A percentile compares a stretch with the other conserved stretches of the same genome.
These are phyloP conservation scores for Lophius americanus DNA, from an alignment of 2,797 vertebrate genomes.

Conservation along the genomic window DNA sequence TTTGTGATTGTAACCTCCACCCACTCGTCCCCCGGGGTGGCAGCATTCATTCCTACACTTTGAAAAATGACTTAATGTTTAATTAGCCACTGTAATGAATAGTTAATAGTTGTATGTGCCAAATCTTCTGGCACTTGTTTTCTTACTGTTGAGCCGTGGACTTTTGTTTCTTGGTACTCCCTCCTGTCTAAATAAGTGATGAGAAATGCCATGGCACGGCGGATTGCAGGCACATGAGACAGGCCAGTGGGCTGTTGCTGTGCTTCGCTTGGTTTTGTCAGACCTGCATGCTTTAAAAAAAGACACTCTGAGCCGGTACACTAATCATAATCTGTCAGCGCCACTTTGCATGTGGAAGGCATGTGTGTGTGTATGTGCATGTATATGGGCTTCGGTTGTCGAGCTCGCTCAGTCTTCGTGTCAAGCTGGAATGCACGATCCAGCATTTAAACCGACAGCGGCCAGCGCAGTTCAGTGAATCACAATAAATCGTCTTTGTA, in stretches of 20 bases:
- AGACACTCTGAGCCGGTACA: conserved; percentile 12
- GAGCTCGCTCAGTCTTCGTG: conserved; percentile 18
- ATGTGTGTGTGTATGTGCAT: background rate
- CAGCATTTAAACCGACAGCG: conserved; percentile 20
- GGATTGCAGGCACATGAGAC: conserved; percentile 26
- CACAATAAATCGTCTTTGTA: conserved; percentile 68
- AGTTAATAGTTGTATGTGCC: conserved; percentile 67
- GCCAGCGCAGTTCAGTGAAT: conserved; percentile 54
- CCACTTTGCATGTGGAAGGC: conserved; percentile 1
- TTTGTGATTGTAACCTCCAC: conserved; percentile 48
- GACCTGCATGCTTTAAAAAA: conserved; percentile 34
- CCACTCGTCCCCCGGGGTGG: conserved; percentile 43
- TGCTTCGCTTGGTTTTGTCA: conserved; percentile 19
- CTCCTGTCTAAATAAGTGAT: conserved; percentile 67
- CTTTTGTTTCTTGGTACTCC: conserved; percentile 44
- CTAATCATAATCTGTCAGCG: conserved; percentile 40
- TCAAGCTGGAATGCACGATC: conserved; percentile 23
- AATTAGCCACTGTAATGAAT: conserved; percentile 73
- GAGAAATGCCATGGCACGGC: conserved; percentile 45
- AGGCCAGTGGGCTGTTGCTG: conserved; percentile 8
- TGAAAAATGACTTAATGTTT: conserved; percentile 70
- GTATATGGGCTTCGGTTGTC: conserved; percentile 18
- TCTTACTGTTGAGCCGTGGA: conserved; percentile 21
- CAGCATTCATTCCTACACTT: conserved; percentile 54
- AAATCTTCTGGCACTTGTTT: conserved; percentile 54